Evolutionary conservation across 2,113 vertebrate species (phyloP), one percentile per base, ranked within the genome.

Genomic region (Mohoua ochrocephala): DNA sequence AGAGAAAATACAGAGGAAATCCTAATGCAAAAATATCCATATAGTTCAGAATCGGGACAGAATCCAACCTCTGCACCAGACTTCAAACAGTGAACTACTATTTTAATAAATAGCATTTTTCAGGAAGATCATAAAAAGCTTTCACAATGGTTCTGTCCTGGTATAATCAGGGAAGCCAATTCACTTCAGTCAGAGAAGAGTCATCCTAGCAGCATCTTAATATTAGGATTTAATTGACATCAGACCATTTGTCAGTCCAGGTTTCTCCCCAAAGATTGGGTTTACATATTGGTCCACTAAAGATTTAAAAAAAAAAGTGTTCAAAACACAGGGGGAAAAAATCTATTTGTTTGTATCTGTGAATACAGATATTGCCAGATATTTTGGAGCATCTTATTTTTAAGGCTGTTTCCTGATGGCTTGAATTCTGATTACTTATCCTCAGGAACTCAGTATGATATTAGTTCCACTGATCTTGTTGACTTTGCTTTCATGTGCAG

Each of bases 401-500:
- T 74, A 33, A 89, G 85, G 52, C 42, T 92, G 41, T 57, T 93
- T 95, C 84, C 52, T 93, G 70, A 49, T 87, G 87, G 65, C 79
- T 95, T 92, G 74, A 96, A 93, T 95, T 94, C 52, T 60, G 52
- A 94, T 89, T 84, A 41, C 77, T 95, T 94, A n/a, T 89, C 88
- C 89, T 87, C 75, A 67, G 76, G 89, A 94, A 94, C 47, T 68
- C 92, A 86, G 61, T 77, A 13, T 90, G 81, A 73, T 93, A 88
- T 91, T 92, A 88, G 69, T 82, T 90, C 90, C 92, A 93, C 84
- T 85, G 68, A 89, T 94, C 78, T 92, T 95, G 56, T 96, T 97
- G 96, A 94, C 79, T 96, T 95, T 93, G 71, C 89, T 95, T 97
- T 96, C 57, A 94, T 94, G 77, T 92, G 87, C 52, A 71, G 39